phyloP scores from a whole-genome alignment of 2,113 vertebrate species.

The Cyprinus carpio region DNA sequence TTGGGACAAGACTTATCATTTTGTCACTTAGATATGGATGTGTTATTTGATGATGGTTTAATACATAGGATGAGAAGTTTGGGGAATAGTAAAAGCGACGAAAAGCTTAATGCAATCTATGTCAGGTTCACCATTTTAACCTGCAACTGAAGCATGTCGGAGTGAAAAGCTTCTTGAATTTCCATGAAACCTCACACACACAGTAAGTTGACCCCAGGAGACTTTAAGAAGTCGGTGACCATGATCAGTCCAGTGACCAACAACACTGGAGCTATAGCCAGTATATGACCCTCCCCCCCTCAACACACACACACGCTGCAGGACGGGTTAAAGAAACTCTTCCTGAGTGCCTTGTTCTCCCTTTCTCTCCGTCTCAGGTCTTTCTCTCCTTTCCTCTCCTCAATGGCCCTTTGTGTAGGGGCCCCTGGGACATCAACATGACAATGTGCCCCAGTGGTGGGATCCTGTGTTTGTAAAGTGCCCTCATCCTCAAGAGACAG shows the following conservation, averaged over 20 bases:
- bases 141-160: conserved; percentile 12
- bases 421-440: conserved; percentile 74
- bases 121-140: not conserved
- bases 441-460: conserved; percentile 75
- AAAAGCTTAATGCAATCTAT: not conserved
- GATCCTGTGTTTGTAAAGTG: conserved; percentile 79
- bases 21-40: not conserved
- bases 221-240: conserved; percentile 37
- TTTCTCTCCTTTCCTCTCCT: conserved; percentile 55
- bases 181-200: conserved; percentile 22
- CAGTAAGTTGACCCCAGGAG: conserved; percentile 37
- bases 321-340: conserved; percentile 52
- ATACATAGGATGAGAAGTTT: not conserved
- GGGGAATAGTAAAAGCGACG: conserved; percentile 21
- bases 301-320: conserved; percentile 44
- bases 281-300: conserved; percentile 36
- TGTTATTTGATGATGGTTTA: not conserved
- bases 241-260: conserved; percentile 48
- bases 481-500: conserved; percentile 65
- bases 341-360: conserved; percentile 49
- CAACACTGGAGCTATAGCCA: conserved; percentile 26
- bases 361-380: conserved; percentile 32
- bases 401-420: conserved; percentile 68
- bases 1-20: not conserved
- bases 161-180: conserved; percentile 31